Base-by-base conservation (phyloP, 2,113 vertebrate genomes). In the Cisticola juncidis region DNA sequence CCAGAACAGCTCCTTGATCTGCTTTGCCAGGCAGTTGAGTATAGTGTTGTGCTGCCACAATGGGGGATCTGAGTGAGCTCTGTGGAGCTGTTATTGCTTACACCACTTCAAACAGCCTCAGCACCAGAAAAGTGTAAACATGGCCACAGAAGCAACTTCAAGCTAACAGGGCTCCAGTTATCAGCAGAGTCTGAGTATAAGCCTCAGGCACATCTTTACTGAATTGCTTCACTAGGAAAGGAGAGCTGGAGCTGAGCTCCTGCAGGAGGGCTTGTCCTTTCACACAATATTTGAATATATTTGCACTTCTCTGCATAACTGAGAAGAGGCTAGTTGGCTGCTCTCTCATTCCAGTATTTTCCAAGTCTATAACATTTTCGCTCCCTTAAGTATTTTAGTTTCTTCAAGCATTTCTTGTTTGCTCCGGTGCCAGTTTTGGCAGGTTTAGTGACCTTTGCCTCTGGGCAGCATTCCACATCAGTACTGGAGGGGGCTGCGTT, bases 381-480 rank as follows among this genome's bases (percentile, higher is more conserved):
- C 18, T 76, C 45, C 40, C 57, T 89, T 68, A 65, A 90, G 70
- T 29, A 44, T 73, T 92, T 94, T 66, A 24, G 62, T 60, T 93
- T 88, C 58, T 60, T 89, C 33, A 38, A 45, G 58, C 23, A 40
- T 72, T 94, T 94, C 93, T 88, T 85, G 31, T 71, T 91, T 81
- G 57, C 28, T 57, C 7, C 51, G n/a, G 35, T 92, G 86, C 47
- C 71, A 81, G 65, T 96, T 94, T 71, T 90, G 64, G 48, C 12
- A 7, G 45, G 45, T 91, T 92, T 66, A 50, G 84, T 78, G 53
- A 36, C 42, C 38, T 69, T 40, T 74, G 36, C 9, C 12, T 14
- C 11, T 0, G 6, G 56, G 74, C 69, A 74, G 80, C 29, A 50
- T 62, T 88, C 56, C 31, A 5, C 51, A 68, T 45, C 57, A 74